Base-by-base conservation (phyloP, 2,797 vertebrate species). In the Hydrocynus forskahlii region DNA sequence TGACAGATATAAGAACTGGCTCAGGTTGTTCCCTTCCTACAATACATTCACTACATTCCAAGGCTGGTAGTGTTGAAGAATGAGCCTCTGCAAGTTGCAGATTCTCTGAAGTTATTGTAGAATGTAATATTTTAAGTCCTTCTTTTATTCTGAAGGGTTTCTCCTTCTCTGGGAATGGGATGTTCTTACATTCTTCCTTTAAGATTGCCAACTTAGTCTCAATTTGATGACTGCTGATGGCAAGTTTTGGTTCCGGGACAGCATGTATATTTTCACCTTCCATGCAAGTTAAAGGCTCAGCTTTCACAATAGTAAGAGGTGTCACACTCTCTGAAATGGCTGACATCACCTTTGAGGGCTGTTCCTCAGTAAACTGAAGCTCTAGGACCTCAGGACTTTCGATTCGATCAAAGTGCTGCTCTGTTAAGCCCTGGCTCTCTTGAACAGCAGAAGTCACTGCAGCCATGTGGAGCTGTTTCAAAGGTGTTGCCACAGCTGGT, bases 371-470 rank as follows among this genome's bases (percentile, higher is more conserved):
- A 0, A 85, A 40, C 59, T 89, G 17, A 0, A 92, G 86, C n/a
- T 93, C 87, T 0, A 89, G 21, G 0, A 92, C n/a, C 73, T 93
- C 92, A 2, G 93, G 93, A 74, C 93, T 94, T 76, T 92, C 83
- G 7, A 96, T 92, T 0, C 84, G 83, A 35, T 93, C 90, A 0
- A 87, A 91, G 81, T 94, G 93, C 80, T 94, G 92, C 74, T 95
- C 95, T 0, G 74, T 89, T 75, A 96, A 91, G 35, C 86, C 79
- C 73, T 68, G 80, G 2, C 62, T 88, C 77, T 92, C 89, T 75
- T 87, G 86, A 75, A 89, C 83, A 52, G 82, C 35, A 74, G 86
- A 84, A 52, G 85, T 76, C 76, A 90, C 81, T 52, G 86, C 52
- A 25, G 81, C 78, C 29, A 80, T 50, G 5, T 82, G 81, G 9